These are phyloP conservation scores for Coptodon bakossiorum DNA, from an alignment of 2,113 vertebrate genomes.

Conservation along the genomic window DNA sequence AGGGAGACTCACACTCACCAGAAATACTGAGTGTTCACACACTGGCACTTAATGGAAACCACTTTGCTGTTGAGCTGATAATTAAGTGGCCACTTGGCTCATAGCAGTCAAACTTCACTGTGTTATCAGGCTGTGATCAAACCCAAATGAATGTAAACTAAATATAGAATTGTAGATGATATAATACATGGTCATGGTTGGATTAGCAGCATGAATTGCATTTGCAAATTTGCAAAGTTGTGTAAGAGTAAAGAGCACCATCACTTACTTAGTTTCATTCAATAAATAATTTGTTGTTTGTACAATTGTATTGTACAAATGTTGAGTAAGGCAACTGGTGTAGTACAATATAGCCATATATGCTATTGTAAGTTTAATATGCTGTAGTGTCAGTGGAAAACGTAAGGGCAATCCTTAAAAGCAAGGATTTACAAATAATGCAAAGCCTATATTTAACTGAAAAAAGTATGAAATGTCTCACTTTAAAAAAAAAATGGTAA, in stretches of 20 bases:
- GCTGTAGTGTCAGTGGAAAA: neutral
- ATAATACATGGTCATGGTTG: neutral
- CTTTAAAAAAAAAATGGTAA: accelerated
- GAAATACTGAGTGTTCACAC: neutral
- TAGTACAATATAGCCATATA: neutral
- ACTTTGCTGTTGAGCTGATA: neutral
- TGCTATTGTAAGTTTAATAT: neutral
- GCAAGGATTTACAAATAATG: neutral
- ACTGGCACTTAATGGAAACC: neutral
- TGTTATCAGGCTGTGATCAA: neutral
- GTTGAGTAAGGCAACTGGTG: neutral
- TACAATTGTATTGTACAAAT: neutral
- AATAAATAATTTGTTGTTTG: neutral
- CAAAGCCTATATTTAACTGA: neutral
- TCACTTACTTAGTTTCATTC: neutral
- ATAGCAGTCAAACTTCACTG: neutral
- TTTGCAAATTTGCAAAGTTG: neutral
- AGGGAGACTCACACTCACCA: neutral
- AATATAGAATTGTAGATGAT: neutral
- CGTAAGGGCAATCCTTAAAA: accelerated
- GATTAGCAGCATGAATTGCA: neutral
- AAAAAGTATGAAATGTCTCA: neutral
- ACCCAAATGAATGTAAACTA: neutral
- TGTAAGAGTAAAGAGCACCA: neutral
- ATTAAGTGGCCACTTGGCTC: neutral